These are phyloP conservation scores for Chelonus insularis DNA, from an alignment of 1,140 invertebrate species.

Conservation along the genomic window DNA sequence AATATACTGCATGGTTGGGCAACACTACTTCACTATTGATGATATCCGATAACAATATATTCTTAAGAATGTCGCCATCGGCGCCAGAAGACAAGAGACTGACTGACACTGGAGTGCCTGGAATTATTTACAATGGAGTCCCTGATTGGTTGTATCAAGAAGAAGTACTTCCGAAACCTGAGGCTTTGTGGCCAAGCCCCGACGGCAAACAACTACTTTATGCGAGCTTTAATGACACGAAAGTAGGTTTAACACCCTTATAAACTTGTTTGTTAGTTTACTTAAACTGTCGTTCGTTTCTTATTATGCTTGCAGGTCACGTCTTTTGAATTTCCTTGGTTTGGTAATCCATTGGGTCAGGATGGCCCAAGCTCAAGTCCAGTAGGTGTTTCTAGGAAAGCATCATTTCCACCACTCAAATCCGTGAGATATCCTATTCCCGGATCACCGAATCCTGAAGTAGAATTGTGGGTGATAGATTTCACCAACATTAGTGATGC, in stretches of 20 bases:
- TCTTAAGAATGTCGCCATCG: constrained; percentile 71
- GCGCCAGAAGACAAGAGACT: constrained; percentile 68
- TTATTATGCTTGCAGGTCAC: constrained; percentile 34
- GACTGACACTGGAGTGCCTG: constrained; percentile 74
- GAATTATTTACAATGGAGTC: constrained; percentile 84
- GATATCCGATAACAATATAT: constrained; percentile 85
- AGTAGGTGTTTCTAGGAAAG: constrained; percentile 43
- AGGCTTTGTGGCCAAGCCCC: constrained; percentile 82
- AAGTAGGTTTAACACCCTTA: constrained; percentile 58
- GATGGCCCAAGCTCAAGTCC: constrained; percentile 37
- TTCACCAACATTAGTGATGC: constrained; percentile 64
- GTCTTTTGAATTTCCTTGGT: constrained; percentile 71
- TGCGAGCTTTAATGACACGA: constrained; percentile 85
- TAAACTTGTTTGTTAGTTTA: not conserved
- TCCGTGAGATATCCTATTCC: constrained; percentile 80
- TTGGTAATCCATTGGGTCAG: constrained; percentile 60
- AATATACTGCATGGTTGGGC: constrained; percentile 78
- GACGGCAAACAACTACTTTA: constrained; percentile 81
- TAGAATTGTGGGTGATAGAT: constrained; percentile 78
- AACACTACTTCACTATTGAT: constrained; percentile 72
- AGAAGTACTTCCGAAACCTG: constrained; percentile 72
- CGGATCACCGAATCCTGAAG: constrained; percentile 82
- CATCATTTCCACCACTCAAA: constrained; percentile 72
- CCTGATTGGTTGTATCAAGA: constrained; percentile 95
- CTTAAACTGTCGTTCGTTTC: not conserved